phyloP scores from a whole-genome alignment of 2,113 vertebrate genomes.

The Tachysurus fulvidraco region DNA sequence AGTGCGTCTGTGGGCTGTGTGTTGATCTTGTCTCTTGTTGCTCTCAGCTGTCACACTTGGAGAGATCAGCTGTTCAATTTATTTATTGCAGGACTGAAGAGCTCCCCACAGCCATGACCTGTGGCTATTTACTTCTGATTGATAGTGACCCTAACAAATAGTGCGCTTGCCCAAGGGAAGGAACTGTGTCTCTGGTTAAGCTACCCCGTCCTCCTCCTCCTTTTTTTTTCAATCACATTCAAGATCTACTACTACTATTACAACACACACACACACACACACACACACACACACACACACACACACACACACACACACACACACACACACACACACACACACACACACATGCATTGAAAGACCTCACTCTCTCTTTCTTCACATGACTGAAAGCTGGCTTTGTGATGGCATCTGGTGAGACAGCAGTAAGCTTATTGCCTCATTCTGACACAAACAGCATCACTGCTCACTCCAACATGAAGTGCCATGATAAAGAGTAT shows the following conservation, averaged over 20 bases:
- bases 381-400: slow-evolving; percentile 51
- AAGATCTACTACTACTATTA: neutral
- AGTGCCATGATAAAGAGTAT: slow-evolving; percentile 1
- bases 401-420: slow-evolving; percentile 41
- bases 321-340: neutral
- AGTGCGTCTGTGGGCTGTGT: slow-evolving; percentile 6
- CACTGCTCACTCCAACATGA: slow-evolving; percentile 28
- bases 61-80: slow-evolving; percentile 48
- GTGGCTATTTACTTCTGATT: slow-evolving; percentile 54
- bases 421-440: slow-evolving; percentile 42
- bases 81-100: slow-evolving; percentile 51
- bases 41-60: slow-evolving; percentile 32
- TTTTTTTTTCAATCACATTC: neutral
- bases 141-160: slow-evolving; percentile 57
- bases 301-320: neutral
- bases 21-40: slow-evolving; percentile 42
- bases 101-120: slow-evolving; percentile 49
- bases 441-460: slow-evolving; percentile 16
- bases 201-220: neutral
- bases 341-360: neutral
- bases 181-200: slow-evolving; percentile 37
- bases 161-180: slow-evolving; percentile 46
- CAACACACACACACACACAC: neutral
- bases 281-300: neutral
- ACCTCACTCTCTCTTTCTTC: neutral